Evolutionary conservation across 2,888 invertebrate species (phyloP), one percentile per base, ranked within the genome.

Genomic region (Tachina fera): DNA sequence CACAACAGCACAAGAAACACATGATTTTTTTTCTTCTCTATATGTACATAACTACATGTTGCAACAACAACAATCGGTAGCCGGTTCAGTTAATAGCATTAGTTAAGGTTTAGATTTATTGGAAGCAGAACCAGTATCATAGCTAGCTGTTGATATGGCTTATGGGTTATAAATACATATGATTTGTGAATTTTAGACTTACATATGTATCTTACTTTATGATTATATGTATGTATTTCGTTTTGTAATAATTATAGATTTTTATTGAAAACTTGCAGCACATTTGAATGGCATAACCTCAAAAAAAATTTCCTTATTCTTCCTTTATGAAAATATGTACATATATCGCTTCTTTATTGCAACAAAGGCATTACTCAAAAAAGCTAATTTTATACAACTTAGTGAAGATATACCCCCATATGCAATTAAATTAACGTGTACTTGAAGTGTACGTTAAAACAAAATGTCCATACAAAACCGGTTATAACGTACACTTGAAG

Each of bases 61-160:
- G 82, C 53, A 76, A 58, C 47, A 72, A 39, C 56, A 31, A 31
- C 31, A 60, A 45, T 60, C 77, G 75, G 45, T 53, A 83, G 82
- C 82, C 61, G 58, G 45, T 60, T 61, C 63, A 72, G 83, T 83
- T 83, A 83, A 78, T 78, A 83, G 83, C 83, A 67, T 77, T 78
- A 83, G 72, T 77, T 63, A 41, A 65, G 39, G 47, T 22, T 76
- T 60, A 22, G 11, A 9, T 60, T 74, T 67, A 43, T 60, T 51
- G 51, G 41, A 43, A 45, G 43, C 45, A 16, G 10, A 53, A 41
- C 53, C 22, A 53, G 19, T 53, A 60, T 47, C 65, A 71, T 61
- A 49, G 16, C 39, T 67, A 83, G 61, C 31, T 67, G 65, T 75
- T 71, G 63, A n/a, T 80, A 56, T 60, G 45, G 41, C 65, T 56